Evolutionary conservation across 2,797 vertebrate genomes (phyloP).

Genomic region (Anas capensis): DNA sequence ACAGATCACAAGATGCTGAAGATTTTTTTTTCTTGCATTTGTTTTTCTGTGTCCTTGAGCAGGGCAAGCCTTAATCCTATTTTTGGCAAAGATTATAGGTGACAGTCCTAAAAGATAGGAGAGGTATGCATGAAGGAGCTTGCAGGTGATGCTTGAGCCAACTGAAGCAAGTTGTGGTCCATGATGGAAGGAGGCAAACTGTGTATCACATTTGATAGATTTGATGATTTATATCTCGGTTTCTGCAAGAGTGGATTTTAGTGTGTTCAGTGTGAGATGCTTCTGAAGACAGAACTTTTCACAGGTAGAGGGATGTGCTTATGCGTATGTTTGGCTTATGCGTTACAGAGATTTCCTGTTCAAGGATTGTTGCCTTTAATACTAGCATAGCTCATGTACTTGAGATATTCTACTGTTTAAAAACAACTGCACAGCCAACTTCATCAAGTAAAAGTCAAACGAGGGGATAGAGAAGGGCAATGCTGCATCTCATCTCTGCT

Average conservation of each 20-base stretch:
- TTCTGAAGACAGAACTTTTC: background rate
- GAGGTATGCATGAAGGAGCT: background rate
- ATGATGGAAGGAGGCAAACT: background rate
- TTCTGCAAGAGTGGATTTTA: background rate
- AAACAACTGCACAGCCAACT: background rate
- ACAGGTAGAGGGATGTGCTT: background rate
- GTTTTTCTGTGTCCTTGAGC: background rate
- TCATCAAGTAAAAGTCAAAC: background rate
- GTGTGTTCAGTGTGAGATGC: background rate
- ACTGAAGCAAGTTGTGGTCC: background rate
- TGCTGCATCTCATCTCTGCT: no score
- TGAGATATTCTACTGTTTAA: background rate
- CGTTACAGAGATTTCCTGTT: background rate
- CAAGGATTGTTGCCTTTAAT: background rate
- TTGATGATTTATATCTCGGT: background rate
- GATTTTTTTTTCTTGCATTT: background rate
- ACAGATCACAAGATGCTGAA: background rate
- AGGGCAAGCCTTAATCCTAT: background rate
- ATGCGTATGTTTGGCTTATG: background rate
- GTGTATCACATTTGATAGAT: background rate
- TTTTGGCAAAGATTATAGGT: background rate
- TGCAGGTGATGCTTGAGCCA: background rate
- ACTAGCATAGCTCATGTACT: background rate
- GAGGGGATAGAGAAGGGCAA: background rate
- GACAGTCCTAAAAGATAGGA: background rate